Evolutionary conservation across 2,888 invertebrate genomes (phyloP).

Genomic region (Agrenia bidenticulata): DNA sequence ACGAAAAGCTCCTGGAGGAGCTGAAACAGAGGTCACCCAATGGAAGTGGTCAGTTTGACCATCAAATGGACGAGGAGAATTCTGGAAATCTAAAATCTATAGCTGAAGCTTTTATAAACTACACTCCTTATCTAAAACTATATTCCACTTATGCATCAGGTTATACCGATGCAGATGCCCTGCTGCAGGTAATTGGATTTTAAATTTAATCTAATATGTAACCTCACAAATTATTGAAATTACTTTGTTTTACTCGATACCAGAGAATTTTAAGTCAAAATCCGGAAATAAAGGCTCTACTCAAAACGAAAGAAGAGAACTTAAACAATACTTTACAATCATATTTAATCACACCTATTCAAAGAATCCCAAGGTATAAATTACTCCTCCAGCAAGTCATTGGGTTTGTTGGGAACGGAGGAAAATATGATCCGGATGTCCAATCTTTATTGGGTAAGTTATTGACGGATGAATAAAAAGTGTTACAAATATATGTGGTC

Average conservation of each 20-base stretch:
- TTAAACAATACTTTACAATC: constrained; percentile 70
- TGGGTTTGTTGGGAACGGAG: constrained; percentile 36
- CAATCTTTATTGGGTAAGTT: constrained; percentile 42
- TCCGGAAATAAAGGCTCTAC: constrained; percentile 25
- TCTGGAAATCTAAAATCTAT: constrained; percentile 55
- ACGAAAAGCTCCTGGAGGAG: constrained; percentile 56
- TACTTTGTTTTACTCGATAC: background rate
- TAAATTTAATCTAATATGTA: background rate
- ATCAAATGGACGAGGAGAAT: constrained; percentile 16
- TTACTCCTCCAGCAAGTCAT: constrained; percentile 68
- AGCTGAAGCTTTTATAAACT: constrained; percentile 67
- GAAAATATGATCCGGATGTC: constrained; percentile 34
- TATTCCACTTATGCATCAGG: constrained; percentile 77
- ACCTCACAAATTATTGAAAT: background rate
- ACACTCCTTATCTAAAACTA: constrained; percentile 75
- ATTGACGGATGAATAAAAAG: too few species aligned
- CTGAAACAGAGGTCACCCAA: constrained; percentile 49
- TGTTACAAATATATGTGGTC: too few species aligned
- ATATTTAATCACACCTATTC: constrained; percentile 74
- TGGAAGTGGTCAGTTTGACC: background rate
- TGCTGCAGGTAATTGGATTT: constrained; percentile 62
- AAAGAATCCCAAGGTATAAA: constrained; percentile 74
- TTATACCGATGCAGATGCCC: constrained; percentile 65
- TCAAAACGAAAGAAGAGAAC: constrained; percentile 57
- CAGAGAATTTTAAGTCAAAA: constrained; percentile 33